A percentile compares a stretch with the other conserved stretches of the same genome.
These are phyloP conservation scores for Indicator maculatus DNA, from an alignment of 2,113 vertebrate genomes.

Conservation along the genomic window DNA sequence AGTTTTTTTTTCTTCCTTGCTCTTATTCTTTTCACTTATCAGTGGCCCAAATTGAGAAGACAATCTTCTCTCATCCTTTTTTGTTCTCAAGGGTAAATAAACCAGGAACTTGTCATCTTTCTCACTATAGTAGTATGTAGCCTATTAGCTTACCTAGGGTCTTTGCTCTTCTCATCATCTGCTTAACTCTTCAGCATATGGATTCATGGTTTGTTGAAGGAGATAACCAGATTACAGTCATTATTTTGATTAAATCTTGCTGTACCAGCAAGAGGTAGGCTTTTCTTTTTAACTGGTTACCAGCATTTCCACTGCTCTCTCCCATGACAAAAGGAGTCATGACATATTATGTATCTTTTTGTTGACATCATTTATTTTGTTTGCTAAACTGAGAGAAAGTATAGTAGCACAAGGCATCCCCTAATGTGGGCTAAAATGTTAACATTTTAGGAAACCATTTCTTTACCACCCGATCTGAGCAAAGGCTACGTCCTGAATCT, in stretches of 20 bases:
- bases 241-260: constrained; percentile 5
- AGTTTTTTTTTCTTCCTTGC: not conserved
- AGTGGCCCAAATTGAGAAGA: not conserved
- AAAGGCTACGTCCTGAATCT: not conserved
- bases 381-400: not conserved
- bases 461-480: not conserved
- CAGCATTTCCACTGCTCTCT: not conserved
- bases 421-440: not conserved
- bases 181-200: not conserved
- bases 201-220: not conserved
- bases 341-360: not conserved
- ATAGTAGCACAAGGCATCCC: not conserved
- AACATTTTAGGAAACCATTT: not conserved
- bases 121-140: not conserved
- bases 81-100: not conserved
- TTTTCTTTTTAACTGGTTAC: not conserved
- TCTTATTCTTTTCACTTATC: not conserved
- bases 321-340: not conserved
- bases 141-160: not conserved
- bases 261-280: not conserved
- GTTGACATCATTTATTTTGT: not conserved
- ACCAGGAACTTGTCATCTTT: not conserved
- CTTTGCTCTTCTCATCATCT: not conserved
- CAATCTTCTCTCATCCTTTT: not conserved
- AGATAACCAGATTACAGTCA: not conserved